A percentile compares a stretch with the other conserved stretches of the same genome.
These are phyloP conservation scores for Elephas maximus DNA, from an alignment of 2,113 vertebrate species.

Conservation along the genomic window DNA sequence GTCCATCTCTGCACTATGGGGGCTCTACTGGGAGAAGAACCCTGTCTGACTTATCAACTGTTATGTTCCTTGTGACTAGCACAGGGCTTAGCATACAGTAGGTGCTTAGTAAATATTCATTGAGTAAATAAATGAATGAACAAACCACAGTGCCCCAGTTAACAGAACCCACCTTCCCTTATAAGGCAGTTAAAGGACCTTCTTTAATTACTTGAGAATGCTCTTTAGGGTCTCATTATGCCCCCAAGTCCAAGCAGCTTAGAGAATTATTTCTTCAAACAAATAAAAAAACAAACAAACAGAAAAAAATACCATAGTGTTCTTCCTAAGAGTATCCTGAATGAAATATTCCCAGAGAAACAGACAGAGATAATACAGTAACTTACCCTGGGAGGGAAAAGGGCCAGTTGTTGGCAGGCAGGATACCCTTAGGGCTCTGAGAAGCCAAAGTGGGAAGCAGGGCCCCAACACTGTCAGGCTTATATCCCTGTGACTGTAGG, in stretches of 20 bases:
- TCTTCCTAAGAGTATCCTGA: background rate
- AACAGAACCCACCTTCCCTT: background rate
- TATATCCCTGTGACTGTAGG: background rate
- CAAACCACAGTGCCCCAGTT: background rate
- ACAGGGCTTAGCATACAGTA: background rate
- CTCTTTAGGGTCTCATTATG: background rate
- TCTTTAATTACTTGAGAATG: background rate
- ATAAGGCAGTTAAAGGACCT: background rate
- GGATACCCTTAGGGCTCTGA: no score
- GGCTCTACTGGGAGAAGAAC: background rate
- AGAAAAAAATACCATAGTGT: background rate
- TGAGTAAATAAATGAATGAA: background rate
- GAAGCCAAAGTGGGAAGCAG: no score
- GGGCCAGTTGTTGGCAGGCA: no score
- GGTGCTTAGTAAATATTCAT: background rate
- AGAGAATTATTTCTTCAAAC: background rate
- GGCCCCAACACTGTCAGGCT: background rate
- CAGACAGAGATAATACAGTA: background rate
- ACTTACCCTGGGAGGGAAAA: background rate
- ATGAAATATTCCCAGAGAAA: background rate
- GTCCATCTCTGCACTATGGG: background rate
- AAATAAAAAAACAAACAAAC: background rate
- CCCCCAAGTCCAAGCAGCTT: background rate
- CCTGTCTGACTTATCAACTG: background rate
- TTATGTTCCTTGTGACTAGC: background rate